A percentile compares a stretch with the other conserved stretches of the same genome.
These are phyloP conservation scores for Heliconius erato DNA, from an alignment of 2,888 invertebrate genomes.

Conservation along the genomic window DNA sequence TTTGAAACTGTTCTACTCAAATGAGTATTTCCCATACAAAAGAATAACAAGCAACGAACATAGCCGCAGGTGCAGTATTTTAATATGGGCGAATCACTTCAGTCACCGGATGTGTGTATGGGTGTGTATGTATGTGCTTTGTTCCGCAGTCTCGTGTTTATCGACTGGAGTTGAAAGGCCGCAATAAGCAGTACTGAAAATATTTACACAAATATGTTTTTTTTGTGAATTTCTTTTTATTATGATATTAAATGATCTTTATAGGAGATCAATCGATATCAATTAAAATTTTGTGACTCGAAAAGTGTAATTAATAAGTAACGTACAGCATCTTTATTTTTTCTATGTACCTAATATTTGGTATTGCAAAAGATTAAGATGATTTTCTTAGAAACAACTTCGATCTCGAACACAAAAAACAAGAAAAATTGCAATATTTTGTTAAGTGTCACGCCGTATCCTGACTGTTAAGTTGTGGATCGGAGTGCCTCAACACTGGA, in stretches of 20 bases:
- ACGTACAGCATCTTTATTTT: too few relatives aligned
- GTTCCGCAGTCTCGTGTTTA: background rate
- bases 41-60: conserved; percentile 4
- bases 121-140: background rate
- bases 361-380: too few relatives aligned
- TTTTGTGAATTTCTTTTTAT: background rate
- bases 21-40: background rate
- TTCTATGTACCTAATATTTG: too few relatives aligned
- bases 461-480: background rate
- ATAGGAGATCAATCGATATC: too few relatives aligned
- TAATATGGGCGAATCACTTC: conserved; percentile 85
- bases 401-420: background rate
- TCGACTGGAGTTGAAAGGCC: background rate
- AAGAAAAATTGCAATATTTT: too few relatives aligned
- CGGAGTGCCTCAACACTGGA: background rate
- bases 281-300: background rate
- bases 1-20: background rate
- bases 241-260: too few relatives aligned
- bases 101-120: conserved; percentile 68
- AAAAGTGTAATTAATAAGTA: background rate
- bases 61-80: conserved; percentile 84
- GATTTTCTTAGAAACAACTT: background rate
- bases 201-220: background rate
- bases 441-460: background rate
- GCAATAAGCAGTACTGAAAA: background rate